Conservation (phyloP, 2,888 invertebrate genomes). For the Dynastes tityus region DNA sequence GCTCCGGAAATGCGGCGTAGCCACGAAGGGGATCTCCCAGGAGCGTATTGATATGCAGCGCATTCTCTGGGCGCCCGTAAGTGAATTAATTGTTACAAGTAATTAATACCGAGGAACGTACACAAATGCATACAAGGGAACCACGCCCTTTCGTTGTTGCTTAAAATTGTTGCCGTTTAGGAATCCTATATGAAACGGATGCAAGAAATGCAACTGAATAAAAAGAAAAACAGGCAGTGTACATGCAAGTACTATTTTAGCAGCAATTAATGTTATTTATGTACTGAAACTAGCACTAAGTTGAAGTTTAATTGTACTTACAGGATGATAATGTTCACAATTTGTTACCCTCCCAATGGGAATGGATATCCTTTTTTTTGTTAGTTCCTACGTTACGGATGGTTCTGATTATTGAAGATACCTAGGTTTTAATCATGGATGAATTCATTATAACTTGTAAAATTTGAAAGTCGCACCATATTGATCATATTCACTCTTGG, state of each 20-base stretch:
- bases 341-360: too few relatives aligned
- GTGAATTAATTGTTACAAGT: conserved; percentile 43
- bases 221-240: not conserved
- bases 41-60: conserved; percentile 29
- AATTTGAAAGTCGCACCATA: too few relatives aligned
- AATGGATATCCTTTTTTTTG: too few relatives aligned
- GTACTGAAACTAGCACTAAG: not conserved
- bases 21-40: conserved; percentile 6
- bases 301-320: too few relatives aligned
- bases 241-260: not conserved
- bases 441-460: too few relatives aligned
- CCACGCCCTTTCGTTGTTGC: conserved; percentile 35
- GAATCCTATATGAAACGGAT: not conserved
- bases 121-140: conserved; percentile 22
- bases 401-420: too few relatives aligned
- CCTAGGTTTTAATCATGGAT: too few relatives aligned
- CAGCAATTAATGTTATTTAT: not conserved
- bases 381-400: too few relatives aligned
- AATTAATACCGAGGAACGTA: conserved; percentile 34
- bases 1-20: conserved; percentile 8
- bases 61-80: conserved; percentile 1
- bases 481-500: too few relatives aligned
- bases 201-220: conserved; percentile 7
- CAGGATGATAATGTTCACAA: too few relatives aligned
- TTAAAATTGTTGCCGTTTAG: conserved; percentile 14